phyloP scores from a whole-genome alignment of 2,888 invertebrate species.

The Athrips mouffetella region DNA sequence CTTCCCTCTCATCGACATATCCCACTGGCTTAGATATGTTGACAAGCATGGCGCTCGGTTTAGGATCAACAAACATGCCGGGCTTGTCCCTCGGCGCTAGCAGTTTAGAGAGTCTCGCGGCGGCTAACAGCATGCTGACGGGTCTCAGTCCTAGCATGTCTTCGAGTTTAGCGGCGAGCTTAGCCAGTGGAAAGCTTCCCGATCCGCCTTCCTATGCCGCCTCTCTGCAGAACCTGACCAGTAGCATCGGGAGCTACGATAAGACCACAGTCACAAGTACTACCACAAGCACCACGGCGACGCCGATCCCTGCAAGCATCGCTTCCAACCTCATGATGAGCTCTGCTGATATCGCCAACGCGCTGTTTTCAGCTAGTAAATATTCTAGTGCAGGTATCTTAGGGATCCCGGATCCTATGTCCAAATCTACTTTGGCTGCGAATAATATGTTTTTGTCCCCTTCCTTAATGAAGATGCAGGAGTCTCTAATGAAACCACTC shows the following conservation, averaged over 20 bases:
- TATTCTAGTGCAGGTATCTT: conserved; percentile 80
- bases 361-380: conserved; percentile 82
- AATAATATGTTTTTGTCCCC: conserved; percentile 89
- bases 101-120: conserved; percentile 69
- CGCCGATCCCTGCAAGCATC: conserved; percentile 73
- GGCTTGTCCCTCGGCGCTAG: conserved; percentile 56
- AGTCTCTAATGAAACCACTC: conserved; percentile 78
- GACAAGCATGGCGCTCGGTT: conserved; percentile 72
- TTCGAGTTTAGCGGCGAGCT: conserved; percentile 61
- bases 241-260: conserved; percentile 60
- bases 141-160: conserved; percentile 63
- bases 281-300: conserved; percentile 66
- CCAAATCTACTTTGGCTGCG: conserved; percentile 85
- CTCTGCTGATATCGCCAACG: conserved; percentile 81
- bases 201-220: conserved; percentile 72
- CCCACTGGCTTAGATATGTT: conserved; percentile 72
- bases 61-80: conserved; percentile 64
- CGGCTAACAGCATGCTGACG: conserved; percentile 69
- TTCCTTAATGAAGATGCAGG: conserved; percentile 85
- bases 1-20: conserved; percentile 71
- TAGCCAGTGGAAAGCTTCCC: conserved; percentile 62
- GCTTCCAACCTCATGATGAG: conserved; percentile 81
- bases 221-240: conserved; percentile 64
- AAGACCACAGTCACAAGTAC: conserved; percentile 64
- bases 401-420: conserved; percentile 86